A percentile compares a stretch with the other conserved stretches of the same genome.
Conservation (phyloP, 2,797 vertebrate species). For the Rhinichthys osculus region DNA sequence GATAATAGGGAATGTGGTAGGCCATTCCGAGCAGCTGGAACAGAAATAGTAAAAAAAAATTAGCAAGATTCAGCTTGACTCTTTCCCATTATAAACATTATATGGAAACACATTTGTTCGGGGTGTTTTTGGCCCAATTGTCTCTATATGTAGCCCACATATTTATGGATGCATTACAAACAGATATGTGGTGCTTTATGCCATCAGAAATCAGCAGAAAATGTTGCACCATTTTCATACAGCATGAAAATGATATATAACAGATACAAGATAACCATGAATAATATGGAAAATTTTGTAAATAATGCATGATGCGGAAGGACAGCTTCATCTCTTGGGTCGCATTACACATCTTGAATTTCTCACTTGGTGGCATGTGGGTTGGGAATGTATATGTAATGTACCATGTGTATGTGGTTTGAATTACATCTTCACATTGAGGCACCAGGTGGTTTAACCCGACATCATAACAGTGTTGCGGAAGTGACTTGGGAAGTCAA, state of each 20-base stretch:
- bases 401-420: conserved; percentile 22
- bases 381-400: conserved; percentile 35
- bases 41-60: conserved; percentile 22
- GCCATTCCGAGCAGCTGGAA: conserved; percentile 36
- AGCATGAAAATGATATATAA: conserved; percentile 29
- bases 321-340: conserved; percentile 18
- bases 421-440: conserved; percentile 13
- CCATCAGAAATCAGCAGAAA: neutral
- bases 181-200: neutral
- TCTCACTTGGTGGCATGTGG: neutral
- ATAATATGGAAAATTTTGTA: conserved; percentile 31
- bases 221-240: neutral
- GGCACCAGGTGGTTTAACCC: neutral
- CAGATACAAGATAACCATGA: conserved; percentile 17
- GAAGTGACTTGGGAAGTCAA: neutral
- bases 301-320: conserved; percentile 38
- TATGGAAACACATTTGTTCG: conserved; percentile 4
- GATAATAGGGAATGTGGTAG: conserved; percentile 30
- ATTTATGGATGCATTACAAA: conserved; percentile 1
- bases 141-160: conserved; percentile 4
- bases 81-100: neutral
- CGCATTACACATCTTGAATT: conserved; percentile 11
- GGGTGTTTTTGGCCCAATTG: conserved; percentile 3
- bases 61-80: neutral
- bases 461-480: neutral